Base-by-base conservation (phyloP, 2,888 invertebrate species). In the Drosophila longiperda region DNA sequence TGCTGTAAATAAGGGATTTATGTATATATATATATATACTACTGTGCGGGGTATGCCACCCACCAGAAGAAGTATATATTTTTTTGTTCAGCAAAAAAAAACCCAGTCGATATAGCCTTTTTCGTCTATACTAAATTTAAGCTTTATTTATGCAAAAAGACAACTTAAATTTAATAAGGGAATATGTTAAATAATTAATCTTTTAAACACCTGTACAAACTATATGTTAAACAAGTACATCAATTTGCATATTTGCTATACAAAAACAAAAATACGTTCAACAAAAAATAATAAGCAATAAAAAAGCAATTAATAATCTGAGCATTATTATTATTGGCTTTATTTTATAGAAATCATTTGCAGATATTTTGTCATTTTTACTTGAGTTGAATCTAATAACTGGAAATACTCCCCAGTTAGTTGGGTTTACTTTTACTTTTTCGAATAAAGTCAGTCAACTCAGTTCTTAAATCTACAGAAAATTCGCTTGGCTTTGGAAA, bases 381-480 rank as follows among this genome's bases (percentile, higher is more conserved):
- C 8, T 23, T 2, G 15, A 15, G 15, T 42, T 32, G 15, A 20
- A 20, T 23, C 3, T 38, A 12, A 29, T n/a, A 15, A 5, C 29
- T 20, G 4, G 9, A 34, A 15, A 15, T 23, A 23, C 52, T n/a
- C 40, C 52, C 33, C 32, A 38, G 12, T 12, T 29, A 8, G 32
- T 17, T 33, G 36, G n/a, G 17, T 1, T 12, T 12, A 33, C 53
- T 61, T 52, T 40, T 33, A 52, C 40, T 40, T 61, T 52, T 29
- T 26, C 4, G 26, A n/a, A 55, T 29, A 55, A 8, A 15, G 17
- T 15, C n/a, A 15, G 4, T 5, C 23, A 33, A n/a, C 34, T 26
- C 15, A n/a, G n/a, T 23, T n/a, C 15, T 34, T n/a, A 20, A 23
- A 2, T 34, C 4, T 15, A 4, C 2, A 12, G 20, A 23, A 57